Evolutionary conservation across 2,113 vertebrate genomes (phyloP).

Genomic region (Pelusios castaneus): DNA sequence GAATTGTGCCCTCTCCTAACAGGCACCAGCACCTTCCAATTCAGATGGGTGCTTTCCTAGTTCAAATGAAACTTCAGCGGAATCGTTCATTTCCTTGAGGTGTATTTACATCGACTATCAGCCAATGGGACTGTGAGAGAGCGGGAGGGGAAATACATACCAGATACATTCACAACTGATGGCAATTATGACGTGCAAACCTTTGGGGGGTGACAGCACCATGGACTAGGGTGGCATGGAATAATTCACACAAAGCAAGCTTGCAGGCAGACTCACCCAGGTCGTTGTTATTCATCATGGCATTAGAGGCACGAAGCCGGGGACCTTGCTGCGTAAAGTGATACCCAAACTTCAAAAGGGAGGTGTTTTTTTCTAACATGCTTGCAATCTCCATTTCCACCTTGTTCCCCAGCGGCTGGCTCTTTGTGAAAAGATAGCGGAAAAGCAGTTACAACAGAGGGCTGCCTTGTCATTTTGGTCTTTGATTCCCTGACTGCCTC

Average conservation of each 20-base stretch:
- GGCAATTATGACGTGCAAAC: neutral
- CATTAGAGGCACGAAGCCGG: slow-evolving; percentile 92
- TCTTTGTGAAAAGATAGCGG: slow-evolving; percentile 76
- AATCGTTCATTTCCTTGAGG: neutral
- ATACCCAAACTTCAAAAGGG: slow-evolving; percentile 95
- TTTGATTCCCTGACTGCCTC: neutral
- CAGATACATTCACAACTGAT: neutral
- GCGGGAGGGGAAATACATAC: neutral
- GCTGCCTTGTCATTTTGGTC: neutral
- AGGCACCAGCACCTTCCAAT: neutral
- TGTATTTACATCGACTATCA: neutral
- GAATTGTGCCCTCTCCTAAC: neutral
- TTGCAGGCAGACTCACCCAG: slow-evolving; percentile 82
- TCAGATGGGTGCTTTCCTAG: neutral
- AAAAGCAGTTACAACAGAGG: neutral
- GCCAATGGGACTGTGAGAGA: neutral
- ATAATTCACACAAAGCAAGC: neutral
- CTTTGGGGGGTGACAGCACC: neutral
- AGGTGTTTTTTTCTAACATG: slow-evolving; percentile 95
- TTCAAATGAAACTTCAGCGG: neutral
- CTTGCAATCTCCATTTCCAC: slow-evolving; percentile 98
- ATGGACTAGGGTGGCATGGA: neutral
- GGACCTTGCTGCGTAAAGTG: slow-evolving; percentile 98
- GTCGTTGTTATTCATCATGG: slow-evolving; percentile 99
- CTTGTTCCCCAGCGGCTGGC: slow-evolving; percentile 96